Evolutionary conservation across 2,113 vertebrate genomes (phyloP), one percentile per base, ranked within the genome.

Genomic region (Grallaria varia): DNA sequence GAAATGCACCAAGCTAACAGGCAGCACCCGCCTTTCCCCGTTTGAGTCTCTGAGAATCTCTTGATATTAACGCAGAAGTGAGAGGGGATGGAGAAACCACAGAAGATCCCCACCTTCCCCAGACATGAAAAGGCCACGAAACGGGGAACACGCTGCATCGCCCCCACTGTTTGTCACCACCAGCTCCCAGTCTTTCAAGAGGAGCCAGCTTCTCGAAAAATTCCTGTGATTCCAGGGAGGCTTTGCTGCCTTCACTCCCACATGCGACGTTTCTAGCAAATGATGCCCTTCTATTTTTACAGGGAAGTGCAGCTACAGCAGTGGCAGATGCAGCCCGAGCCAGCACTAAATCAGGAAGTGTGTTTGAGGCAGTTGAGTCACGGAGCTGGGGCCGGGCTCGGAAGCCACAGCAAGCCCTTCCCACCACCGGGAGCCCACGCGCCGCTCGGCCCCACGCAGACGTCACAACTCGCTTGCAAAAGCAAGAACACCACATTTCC

Each of bases 71-170:
- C 1, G 44, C 50, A 53, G 31, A 44, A 59, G 47, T 4, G 27
- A 74, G 35, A 85, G 20, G 11, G 40, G n/a, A 74, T 28, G 42
- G 23, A 37, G 15, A 40, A 77, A 44, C 6, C 12, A 11, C 3
- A 0, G 4, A 33, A 40, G 16, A 49, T 20, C 11, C 21, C 22
- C 44, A 1, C 25, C 68, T 56, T 40, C 19, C 50, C 21, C 3
- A 8, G 31, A 18, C 23, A 14, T 3, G 7, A 31, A 33, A 49
- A 28, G 28, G 11, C 12, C 44, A 9, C 0, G 1, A 14, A 80
- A 86, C 0, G 0, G 25, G 31, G 68, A 81, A 71, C 47, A 42
- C 0, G 0, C 2, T 17, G 19, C 42, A 13, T 31, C 33, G 10
- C 9, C 17, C 50, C 55, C 63, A 18, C 18, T 9, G 2, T 7